Evolutionary conservation across 1,140 invertebrate genomes (phyloP), one percentile per base, ranked within the genome.

Genomic region (Sweltsa coloradensis): DNA sequence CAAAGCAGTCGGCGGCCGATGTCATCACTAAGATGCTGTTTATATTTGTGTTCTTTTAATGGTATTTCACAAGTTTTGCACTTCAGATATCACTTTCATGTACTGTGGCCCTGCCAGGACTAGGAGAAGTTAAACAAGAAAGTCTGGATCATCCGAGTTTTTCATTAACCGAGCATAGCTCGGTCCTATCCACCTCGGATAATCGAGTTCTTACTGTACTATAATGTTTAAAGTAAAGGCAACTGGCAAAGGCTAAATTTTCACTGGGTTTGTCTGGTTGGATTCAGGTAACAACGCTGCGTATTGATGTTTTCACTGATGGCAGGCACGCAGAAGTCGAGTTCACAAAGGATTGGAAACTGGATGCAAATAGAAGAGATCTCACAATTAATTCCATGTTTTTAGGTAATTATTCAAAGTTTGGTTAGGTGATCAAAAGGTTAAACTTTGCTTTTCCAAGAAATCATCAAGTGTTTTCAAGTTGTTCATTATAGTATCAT

Each of bases 361-460:
- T 93, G 37, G 97, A 99, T 78, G 91, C 96, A 1, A 89, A 86
- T 61, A 74, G 97, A 54, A 70, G 97, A 60, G 97, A 99, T 70
- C 71, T 99, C 1, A 99, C 97, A 0, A 89, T 99, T 29, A 99
- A 99, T 75, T 95, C 96, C 1, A 92, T 99, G 89, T 99, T 95
- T 69, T 70, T 99, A 46, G 92, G 84, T 83, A 62, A 53, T 34
- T 47, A 3, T 40, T 40, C 18, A 11, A 18, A 7, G 7, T 40
- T 9, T 40, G n/a, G n/a, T n/a, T n/a, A 9, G 14, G 14, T 31
- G n/a, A 9, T 31, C 29, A 31, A 31, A 9, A 31, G n/a, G n/a
- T 9, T 31, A 9, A 31, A n/a, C n/a, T 31, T 31, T 31, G n/a
- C n/a, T 31, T 9, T 9, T 9, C 9, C n/a, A n/a, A 31, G 29